Percentiles rank a stretch among this genome's conserved stretches.
Conservation (phyloP, 2,888 invertebrate genomes). For the Calephelis perditalis region DNA sequence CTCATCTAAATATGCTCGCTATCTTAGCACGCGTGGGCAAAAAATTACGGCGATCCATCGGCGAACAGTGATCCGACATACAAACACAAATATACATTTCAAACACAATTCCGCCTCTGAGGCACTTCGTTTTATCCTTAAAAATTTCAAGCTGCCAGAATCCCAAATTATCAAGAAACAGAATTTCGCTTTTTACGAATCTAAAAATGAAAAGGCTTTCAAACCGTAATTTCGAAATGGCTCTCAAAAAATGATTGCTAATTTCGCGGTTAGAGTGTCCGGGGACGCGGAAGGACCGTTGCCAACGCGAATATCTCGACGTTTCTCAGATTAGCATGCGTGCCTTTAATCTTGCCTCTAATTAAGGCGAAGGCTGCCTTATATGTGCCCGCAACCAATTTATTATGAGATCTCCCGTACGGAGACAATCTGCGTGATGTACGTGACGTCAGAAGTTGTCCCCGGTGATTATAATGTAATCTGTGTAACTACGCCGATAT, state of each 20-base stretch:
- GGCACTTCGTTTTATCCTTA: too few relatives aligned
- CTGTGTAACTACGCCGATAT: neutral
- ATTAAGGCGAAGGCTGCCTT: conserved; percentile 37
- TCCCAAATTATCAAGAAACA: too few relatives aligned
- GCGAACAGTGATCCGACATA: too few relatives aligned
- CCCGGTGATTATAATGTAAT: conserved; percentile 2
- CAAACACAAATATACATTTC: too few relatives aligned
- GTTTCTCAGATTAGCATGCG: conserved; percentile 30
- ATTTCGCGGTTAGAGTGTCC: conserved; percentile 13
- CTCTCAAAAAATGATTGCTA: conserved; percentile 14
- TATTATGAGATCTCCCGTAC: conserved; percentile 33
- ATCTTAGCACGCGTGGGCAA: too few relatives aligned
- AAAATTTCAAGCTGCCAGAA: too few relatives aligned
- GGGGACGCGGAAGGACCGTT: conserved; percentile 5
- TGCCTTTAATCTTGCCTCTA: conserved; percentile 37
- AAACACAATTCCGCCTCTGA: too few relatives aligned
- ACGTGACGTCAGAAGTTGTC: conserved; percentile 24
- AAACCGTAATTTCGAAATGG: neutral
- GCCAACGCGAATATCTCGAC: conserved; percentile 17
- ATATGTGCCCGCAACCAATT: conserved; percentile 34
- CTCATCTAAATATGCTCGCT: too few relatives aligned
- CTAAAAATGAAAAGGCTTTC: neutral
- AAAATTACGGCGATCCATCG: too few relatives aligned
- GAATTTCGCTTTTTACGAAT: neutral
- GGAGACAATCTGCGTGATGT: conserved; percentile 30